phyloP scores from a whole-genome alignment of 2,888 invertebrate genomes.

The Tinea pellionella region DNA sequence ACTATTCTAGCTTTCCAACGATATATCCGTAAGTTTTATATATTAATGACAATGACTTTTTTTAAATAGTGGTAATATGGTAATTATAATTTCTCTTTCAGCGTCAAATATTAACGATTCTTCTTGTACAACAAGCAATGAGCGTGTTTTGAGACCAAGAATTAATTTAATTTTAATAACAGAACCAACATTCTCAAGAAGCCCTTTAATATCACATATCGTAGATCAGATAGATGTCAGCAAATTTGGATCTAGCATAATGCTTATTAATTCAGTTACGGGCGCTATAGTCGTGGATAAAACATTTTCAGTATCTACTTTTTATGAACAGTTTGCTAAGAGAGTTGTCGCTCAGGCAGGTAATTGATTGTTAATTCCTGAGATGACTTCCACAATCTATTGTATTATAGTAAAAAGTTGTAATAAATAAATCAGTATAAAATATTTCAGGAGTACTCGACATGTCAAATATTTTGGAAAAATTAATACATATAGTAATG shows the following conservation, averaged over 20 bases:
- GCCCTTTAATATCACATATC: constrained; percentile 53
- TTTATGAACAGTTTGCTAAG: constrained; percentile 38
- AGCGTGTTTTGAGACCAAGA: constrained; percentile 22
- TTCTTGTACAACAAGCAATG: constrained; percentile 33
- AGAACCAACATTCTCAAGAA: constrained; percentile 42
- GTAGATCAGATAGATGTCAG: constrained; percentile 65
- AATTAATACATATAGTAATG: background rate
- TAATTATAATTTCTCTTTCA: constrained; percentile 19
- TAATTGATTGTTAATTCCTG: constrained; percentile 12
- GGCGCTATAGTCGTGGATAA: constrained; percentile 64
- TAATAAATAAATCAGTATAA: constrained; percentile 12
- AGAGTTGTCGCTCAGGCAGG: constrained; percentile 15
- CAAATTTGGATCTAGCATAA: constrained; percentile 68
- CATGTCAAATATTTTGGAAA: constrained; percentile 17
- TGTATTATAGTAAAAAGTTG: background rate
- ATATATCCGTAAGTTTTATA: constrained; percentile 66
- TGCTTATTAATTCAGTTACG: constrained; percentile 65
- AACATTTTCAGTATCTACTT: constrained; percentile 57
- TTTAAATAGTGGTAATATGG: background rate
- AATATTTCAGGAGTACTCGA: constrained; percentile 17
- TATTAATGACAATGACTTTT: background rate
- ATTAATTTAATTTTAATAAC: constrained; percentile 71
- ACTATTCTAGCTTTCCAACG: constrained; percentile 50
- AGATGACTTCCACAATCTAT: background rate
- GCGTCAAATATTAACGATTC: constrained; percentile 47